These are phyloP conservation scores for Sinocyclocheilus anshuiensis DNA, from an alignment of 2,113 vertebrate genomes.

Conservation along the genomic window DNA sequence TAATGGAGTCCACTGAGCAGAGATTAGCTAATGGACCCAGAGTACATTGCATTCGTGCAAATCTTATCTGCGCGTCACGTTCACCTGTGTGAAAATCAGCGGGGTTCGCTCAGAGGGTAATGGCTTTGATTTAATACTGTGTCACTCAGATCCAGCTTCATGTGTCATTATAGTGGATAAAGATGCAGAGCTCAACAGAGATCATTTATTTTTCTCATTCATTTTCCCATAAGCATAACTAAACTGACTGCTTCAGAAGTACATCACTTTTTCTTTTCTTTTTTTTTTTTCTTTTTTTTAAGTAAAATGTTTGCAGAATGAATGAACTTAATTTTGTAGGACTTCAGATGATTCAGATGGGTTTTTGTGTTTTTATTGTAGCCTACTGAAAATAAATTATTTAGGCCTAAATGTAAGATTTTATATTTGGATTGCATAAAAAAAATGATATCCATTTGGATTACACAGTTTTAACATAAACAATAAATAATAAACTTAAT, in stretches of 20 bases:
- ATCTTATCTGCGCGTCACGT: neutral
- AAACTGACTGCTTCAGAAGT: neutral
- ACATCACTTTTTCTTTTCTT: neutral
- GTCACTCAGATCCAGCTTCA: neutral
- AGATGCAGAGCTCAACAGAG: neutral
- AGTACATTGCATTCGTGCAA: neutral
- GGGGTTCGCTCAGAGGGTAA: neutral
- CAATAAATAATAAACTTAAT: neutral
- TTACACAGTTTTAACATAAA: neutral
- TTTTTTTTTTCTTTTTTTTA: neutral
- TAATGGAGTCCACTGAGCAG: neutral
- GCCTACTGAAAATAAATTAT: neutral
- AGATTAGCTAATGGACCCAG: conserved; percentile 14
- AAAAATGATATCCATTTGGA: neutral
- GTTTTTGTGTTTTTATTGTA: neutral
- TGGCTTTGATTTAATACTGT: conserved; percentile 15
- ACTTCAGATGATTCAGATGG: neutral
- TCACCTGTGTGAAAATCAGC: neutral
- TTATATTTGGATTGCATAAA: neutral
- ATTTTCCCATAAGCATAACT: neutral
- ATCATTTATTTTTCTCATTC: neutral
- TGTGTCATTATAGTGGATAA: neutral
- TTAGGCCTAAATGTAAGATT: neutral
- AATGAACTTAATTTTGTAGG: neutral
- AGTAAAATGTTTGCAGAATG: neutral